Conservation (phyloP, 2,888 invertebrate species). For the Caenorhabditis sulstoni region DNA sequence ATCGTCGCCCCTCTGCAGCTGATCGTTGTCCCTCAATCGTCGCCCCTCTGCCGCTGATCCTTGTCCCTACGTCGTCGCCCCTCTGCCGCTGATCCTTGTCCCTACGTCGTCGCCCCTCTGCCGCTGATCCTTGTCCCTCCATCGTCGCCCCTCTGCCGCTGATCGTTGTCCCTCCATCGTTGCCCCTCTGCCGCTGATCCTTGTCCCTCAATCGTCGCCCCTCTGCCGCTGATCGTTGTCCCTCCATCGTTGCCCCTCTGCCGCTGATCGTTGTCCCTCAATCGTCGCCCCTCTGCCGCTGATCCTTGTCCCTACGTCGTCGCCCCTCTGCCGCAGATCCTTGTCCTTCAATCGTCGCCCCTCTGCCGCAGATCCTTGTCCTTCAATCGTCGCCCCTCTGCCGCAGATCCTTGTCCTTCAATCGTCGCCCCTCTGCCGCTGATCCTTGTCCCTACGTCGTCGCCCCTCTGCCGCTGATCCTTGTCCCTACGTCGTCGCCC, state of each 20-base stretch:
- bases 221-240: neutral
- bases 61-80: neutral
- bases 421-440: no score
- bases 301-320: neutral
- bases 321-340: neutral
- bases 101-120: neutral
- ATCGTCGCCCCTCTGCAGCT: neutral
- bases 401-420: no score
- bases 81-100: neutral
- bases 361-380: no score
- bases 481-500: neutral
- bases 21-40: neutral
- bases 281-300: constrained; percentile 1
- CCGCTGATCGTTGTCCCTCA: neutral
- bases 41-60: neutral
- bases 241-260: neutral
- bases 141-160: neutral
- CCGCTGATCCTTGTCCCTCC: neutral
- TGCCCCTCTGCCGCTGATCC: neutral
- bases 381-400: no score
- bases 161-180: neutral
- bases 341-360: no score
- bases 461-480: neutral
- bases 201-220: neutral
- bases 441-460: no score